Conservation (phyloP, 2,888 invertebrate species). For the Scelioninae gen. 1 region DNA sequence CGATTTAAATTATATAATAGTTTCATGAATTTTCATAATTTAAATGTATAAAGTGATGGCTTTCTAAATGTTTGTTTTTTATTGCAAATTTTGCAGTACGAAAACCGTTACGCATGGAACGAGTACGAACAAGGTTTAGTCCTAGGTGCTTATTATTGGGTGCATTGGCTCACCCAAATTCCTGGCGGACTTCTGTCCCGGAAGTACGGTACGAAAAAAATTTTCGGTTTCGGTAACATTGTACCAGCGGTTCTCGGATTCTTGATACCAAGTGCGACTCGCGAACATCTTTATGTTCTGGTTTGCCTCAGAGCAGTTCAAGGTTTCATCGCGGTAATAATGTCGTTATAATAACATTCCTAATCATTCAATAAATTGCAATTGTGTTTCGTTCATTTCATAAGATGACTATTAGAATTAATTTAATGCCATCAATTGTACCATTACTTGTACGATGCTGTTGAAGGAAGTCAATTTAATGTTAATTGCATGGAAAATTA, state of each 20-base stretch:
- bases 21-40: too few species aligned
- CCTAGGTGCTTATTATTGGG: conserved; percentile 89
- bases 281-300: conserved; percentile 86
- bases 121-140: conserved; percentile 88
- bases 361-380: not conserved
- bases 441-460: not conserved
- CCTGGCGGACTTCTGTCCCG: conserved; percentile 90
- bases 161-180: conserved; percentile 89
- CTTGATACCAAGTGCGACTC: conserved; percentile 88
- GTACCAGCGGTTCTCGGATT: conserved; percentile 88
- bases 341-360: not conserved
- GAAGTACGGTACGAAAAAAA: conserved; percentile 89
- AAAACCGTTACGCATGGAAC: conserved; percentile 86
- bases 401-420: not conserved
- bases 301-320: conserved; percentile 88
- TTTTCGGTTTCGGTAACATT: conserved; percentile 89
- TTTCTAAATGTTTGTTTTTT: too few species aligned
- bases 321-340: conserved; percentile 88
- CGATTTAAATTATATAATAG: too few species aligned
- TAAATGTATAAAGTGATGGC: too few species aligned
- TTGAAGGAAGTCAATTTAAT: not conserved
- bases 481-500: not conserved
- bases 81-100: conserved; percentile 64
- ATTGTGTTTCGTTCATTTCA: not conserved
- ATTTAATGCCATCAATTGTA: not conserved